Conservation (phyloP, 2,888 invertebrate genomes). For the Melikaiella ostensackeni region DNA sequence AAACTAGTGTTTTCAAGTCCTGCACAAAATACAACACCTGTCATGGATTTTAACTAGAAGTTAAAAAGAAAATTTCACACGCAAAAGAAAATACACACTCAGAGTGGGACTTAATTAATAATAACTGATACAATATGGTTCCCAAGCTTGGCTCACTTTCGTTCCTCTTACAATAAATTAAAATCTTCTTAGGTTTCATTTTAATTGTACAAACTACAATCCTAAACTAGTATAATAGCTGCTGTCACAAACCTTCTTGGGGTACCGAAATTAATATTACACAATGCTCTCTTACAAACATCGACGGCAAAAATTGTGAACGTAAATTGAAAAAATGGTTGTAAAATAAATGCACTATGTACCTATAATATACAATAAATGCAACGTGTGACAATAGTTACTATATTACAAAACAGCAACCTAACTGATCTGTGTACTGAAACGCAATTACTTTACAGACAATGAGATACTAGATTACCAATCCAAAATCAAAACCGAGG, state of each 20-base stretch:
- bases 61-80: constrained; percentile 7
- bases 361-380: constrained; percentile 63
- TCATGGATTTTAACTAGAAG: not conserved
- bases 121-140: constrained; percentile 6
- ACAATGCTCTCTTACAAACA: constrained; percentile 14
- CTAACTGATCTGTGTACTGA: constrained; percentile 44
- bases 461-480: constrained; percentile 18
- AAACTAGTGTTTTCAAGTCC: constrained; percentile 1
- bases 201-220: constrained; percentile 28
- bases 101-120: constrained; percentile 10
- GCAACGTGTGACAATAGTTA: constrained; percentile 44
- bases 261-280: constrained; percentile 26
- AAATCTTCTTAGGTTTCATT: constrained; percentile 39
- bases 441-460: not conserved
- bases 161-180: constrained; percentile 35
- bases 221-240: constrained; percentile 31
- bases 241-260: constrained; percentile 37
- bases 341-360: constrained; percentile 60
- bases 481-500: constrained; percentile 47
- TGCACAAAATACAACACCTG: constrained; percentile 1
- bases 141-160: constrained; percentile 23
- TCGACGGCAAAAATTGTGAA: constrained; percentile 13
- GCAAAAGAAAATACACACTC: constrained; percentile 3
- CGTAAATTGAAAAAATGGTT: not conserved
- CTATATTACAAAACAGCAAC: constrained; percentile 55